Percentiles rank a stretch among this genome's conserved stretches.
phyloP scores from a whole-genome alignment of 2,888 invertebrate genomes.

The Augiades crinisus region DNA sequence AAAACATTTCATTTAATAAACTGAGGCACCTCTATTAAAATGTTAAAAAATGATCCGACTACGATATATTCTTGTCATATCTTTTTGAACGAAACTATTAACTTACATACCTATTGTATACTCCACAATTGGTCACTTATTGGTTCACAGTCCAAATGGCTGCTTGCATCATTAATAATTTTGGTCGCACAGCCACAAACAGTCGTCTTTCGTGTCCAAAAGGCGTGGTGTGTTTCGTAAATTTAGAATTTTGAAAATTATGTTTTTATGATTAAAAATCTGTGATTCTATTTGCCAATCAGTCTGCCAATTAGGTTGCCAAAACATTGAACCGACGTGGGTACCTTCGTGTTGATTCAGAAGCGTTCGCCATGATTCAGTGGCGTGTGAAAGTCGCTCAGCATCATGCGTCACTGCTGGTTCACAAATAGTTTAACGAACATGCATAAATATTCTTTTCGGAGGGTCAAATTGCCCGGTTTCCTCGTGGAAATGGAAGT shows the following conservation, averaged over 20 bases:
- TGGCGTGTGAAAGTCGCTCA: constrained; percentile 19
- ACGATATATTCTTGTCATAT: no score
- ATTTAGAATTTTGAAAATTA: constrained; percentile 27
- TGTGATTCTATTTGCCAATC: constrained; percentile 17
- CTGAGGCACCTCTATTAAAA: no score
- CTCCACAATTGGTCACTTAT: background rate
- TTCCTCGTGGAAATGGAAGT: constrained; percentile 48
- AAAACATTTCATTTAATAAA: no score
- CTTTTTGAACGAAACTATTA: no score
- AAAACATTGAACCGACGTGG: constrained; percentile 34
- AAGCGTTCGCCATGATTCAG: constrained; percentile 33
- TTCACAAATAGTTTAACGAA: constrained; percentile 46
- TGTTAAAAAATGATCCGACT: no score
- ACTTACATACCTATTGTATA: no score
- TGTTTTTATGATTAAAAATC: background rate
- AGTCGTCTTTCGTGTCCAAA: background rate
- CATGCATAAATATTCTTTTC: constrained; percentile 59
- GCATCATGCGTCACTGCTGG: constrained; percentile 51
- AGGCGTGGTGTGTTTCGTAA: background rate
- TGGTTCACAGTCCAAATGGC: background rate
- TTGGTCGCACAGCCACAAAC: constrained; percentile 1
- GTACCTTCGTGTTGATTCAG: constrained; percentile 30
- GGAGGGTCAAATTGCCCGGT: constrained; percentile 42
- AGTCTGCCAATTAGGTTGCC: constrained; percentile 32
- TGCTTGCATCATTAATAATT: background rate